Percentiles rank a stretch among this genome's conserved stretches.
Evolutionary conservation across 2,797 vertebrate species (phyloP).

Genomic region (Chelmon rostratus): DNA sequence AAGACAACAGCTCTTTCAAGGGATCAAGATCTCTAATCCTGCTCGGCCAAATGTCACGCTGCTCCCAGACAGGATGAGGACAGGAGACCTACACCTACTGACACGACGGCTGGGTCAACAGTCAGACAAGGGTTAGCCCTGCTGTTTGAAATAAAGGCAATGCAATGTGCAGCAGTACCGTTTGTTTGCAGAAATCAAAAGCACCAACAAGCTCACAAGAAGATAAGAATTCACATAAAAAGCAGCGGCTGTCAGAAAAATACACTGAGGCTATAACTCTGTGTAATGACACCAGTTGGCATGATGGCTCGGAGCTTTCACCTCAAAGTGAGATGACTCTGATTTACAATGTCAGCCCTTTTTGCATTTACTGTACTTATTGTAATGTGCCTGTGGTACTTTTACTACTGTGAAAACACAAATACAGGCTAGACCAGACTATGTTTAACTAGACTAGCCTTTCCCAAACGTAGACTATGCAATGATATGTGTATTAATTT

Average conservation of each 20-base stretch:
- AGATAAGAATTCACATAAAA: background rate
- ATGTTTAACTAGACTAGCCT: background rate
- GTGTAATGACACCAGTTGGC: background rate
- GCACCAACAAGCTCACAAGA: background rate
- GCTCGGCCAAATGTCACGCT: constrained; percentile 63
- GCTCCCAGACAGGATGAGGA: constrained; percentile 62
- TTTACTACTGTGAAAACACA: constrained; percentile 8
- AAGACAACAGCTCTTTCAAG: constrained; percentile 60
- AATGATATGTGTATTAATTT: no score
- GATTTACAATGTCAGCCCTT: constrained; percentile 27
- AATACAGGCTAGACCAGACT: background rate
- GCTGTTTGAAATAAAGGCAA: constrained; percentile 9
- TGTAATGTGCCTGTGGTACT: background rate
- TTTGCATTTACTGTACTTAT: constrained; percentile 18
- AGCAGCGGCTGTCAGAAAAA: constrained; percentile 2
- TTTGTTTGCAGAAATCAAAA: background rate
- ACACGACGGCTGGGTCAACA: constrained; percentile 49
- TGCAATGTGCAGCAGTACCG: background rate
- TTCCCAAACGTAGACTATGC: no score
- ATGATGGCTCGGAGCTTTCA: constrained; percentile 8
- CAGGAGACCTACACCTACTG: constrained; percentile 48
- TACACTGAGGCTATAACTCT: background rate
- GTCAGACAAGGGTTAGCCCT: constrained; percentile 30
- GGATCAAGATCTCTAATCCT: constrained; percentile 78
- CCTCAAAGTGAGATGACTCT: background rate